Conservation (phyloP, 2,888 invertebrate genomes). For the Willowsia nigromaculata region DNA sequence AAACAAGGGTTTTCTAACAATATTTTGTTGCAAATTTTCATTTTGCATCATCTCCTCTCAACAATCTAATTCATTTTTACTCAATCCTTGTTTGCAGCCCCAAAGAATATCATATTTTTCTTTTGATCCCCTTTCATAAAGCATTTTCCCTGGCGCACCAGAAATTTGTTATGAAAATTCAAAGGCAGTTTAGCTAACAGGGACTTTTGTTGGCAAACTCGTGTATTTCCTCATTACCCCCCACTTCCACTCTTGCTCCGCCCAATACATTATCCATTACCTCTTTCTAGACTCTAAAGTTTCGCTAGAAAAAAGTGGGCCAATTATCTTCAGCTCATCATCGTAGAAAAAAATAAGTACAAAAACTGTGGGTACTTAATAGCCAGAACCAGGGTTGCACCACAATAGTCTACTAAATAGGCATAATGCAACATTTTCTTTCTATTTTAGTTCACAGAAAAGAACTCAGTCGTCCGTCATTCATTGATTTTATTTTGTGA, state of each 20-base stretch:
- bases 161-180: neutral
- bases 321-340: constrained; percentile 6
- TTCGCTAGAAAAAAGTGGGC: neutral
- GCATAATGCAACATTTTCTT: neutral
- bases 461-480: constrained; percentile 12
- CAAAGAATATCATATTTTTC: neutral
- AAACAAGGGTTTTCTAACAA: too few species aligned
- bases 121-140: neutral
- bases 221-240: neutral
- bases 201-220: neutral
- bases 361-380: neutral
- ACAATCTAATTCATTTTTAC: neutral
- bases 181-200: neutral
- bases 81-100: neutral
- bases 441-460: neutral
- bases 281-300: neutral
- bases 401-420: neutral
- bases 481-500: constrained; percentile 19
- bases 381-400: neutral
- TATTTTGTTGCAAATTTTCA: neutral
- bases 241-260: neutral
- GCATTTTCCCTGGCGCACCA: neutral
- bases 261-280: neutral
- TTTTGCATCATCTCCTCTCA: neutral
- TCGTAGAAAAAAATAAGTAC: neutral